Conservation (phyloP, 2,113 vertebrate genomes). For the Zapornia atra region DNA sequence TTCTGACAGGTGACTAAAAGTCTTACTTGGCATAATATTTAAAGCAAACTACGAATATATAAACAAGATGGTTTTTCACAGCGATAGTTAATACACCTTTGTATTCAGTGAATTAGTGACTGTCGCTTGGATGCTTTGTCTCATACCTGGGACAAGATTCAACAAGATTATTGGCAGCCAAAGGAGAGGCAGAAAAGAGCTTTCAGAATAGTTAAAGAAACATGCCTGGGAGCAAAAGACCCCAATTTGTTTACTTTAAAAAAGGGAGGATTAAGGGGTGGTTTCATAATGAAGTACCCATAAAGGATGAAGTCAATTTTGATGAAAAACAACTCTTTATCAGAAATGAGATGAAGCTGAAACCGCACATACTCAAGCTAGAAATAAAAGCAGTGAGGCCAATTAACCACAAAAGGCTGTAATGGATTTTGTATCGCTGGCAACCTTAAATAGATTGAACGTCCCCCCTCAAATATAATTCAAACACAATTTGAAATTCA, state of each 20-base stretch:
- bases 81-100: background rate
- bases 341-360: background rate
- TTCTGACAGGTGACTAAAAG: background rate
- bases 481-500: background rate
- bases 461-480: background rate
- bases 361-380: background rate
- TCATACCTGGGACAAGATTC: background rate
- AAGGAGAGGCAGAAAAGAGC: background rate
- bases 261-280: background rate
- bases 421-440: background rate
- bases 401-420: background rate
- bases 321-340: background rate
- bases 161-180: background rate
- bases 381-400: background rate
- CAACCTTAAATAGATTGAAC: background rate
- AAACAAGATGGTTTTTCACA: background rate
- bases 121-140: background rate
- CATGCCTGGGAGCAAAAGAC: background rate
- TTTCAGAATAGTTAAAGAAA: background rate
- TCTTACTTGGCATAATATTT: background rate
- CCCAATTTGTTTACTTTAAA: background rate
- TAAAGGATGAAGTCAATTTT: background rate
- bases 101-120: background rate
- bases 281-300: background rate
- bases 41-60: background rate